Evolutionary conservation across 2,797 vertebrate genomes (phyloP), one percentile per base, ranked within the genome.

Genomic region (Etheostoma nigrum): DNA sequence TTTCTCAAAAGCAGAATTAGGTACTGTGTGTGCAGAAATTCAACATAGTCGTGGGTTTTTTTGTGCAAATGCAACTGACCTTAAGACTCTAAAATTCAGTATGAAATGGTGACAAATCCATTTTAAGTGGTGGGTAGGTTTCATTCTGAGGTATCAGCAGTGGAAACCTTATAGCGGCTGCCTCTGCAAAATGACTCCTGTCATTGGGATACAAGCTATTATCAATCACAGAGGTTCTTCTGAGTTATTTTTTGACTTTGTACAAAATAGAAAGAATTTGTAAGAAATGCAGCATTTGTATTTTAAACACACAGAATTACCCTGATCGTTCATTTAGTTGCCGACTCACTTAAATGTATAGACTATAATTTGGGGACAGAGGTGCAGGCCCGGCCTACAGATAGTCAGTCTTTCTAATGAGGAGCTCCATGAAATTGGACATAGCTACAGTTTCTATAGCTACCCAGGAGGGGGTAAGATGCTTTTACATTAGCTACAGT

Each of bases 81-180:
- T 67, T 6, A 49, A 67, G n/a, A 49, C 33, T 78, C 63, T 33
- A 48, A 70, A 79, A 86, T 70, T 27, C 36, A 67, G 30, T 68
- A 69, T 62, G 51, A 77, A 76, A 84, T 71, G 16, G 68, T 71
- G 16, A 45, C 44, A 61, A 74, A 79, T 77, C 49, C 23, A 58
- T 83, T 80, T 77, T 11, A 49, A 72, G 60, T 62, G 77, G 40
- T 25, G n/a, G 48, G 23, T n/a, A 49, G 16, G 42, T 33, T 60
- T 6, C 40, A 74, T 45, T 74, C 5, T 23, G 14, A 57, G 27
- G 16, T 7, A 18, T 66, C 47, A 36, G 44, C 62, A 52, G 54
- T 47, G 45, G n/a, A 23, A 66, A 63, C 60, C 11, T 6, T 60
- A 1, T 0, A 44, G 47, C 6, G 1, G 44, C 65, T 44, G 30